These are phyloP conservation scores for Lophura nycthemera DNA, from an alignment of 2,113 vertebrate genomes.

Conservation along the genomic window DNA sequence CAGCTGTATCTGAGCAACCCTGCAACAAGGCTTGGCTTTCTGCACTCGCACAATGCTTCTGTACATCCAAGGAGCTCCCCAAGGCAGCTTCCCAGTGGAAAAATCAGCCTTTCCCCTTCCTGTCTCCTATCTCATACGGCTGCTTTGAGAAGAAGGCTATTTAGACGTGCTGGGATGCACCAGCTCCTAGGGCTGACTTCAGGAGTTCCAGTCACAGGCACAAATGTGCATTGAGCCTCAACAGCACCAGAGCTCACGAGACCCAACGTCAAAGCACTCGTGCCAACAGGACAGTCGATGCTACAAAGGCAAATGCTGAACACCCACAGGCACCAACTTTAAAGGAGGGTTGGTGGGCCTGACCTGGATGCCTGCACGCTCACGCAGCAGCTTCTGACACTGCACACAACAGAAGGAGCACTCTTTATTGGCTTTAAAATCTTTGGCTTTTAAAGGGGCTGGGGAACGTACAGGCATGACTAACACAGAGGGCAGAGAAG, in stretches of 20 bases:
- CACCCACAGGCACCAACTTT: not conserved
- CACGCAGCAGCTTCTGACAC: not conserved
- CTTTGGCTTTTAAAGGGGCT: not conserved
- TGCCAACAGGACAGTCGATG: not conserved
- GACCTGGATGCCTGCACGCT: not conserved
- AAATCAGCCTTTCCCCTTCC: conserved; percentile 4
- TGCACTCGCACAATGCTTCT: not conserved
- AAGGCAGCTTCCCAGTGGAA: conserved; percentile 15
- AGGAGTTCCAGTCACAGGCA: not conserved
- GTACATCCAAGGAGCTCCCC: not conserved
- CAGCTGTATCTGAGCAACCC: not conserved
- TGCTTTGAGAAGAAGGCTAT: not conserved
- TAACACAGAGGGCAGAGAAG: conserved; percentile 22
- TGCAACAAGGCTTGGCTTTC: not conserved
- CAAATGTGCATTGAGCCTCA: rapidly evolving
- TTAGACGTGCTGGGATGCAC: not conserved
- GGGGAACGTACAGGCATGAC: not conserved
- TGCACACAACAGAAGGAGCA: not conserved
- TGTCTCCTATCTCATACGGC: not conserved
- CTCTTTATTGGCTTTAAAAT: not conserved
- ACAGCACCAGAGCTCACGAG: not conserved
- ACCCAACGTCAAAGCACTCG: not conserved
- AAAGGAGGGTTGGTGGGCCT: not conserved
- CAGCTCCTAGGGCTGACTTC: not conserved
- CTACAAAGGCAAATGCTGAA: not conserved